Percentiles rank a stretch among this genome's conserved stretches.
Conservation (phyloP, 2,888 invertebrate genomes). For the Andrena minutula region DNA sequence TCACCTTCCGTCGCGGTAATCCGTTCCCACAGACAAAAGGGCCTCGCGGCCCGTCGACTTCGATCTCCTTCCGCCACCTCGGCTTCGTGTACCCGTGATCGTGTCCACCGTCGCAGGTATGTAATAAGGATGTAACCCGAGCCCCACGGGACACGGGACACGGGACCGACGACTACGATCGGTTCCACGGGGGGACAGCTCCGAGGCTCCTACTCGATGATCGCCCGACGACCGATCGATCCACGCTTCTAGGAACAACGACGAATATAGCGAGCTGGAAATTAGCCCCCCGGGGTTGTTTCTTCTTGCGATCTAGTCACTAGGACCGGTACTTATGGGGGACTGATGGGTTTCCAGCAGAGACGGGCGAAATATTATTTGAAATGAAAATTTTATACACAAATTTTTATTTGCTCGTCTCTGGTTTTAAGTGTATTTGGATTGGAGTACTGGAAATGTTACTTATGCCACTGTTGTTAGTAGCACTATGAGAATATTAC, state of each 20-base stretch:
- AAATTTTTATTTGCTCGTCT: too few relatives aligned
- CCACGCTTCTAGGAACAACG: constrained; percentile 59
- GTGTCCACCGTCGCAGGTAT: constrained; percentile 76
- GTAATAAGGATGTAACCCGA: constrained; percentile 84
- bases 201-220: constrained; percentile 33
- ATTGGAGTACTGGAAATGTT: too few relatives aligned
- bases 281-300: constrained; percentile 12
- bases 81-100: constrained; percentile 73
- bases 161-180: constrained; percentile 45
- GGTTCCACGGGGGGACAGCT: constrained; percentile 62
- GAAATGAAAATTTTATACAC: too few relatives aligned
- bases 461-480: too few relatives aligned
- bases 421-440: too few relatives aligned
- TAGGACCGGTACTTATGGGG: too few relatives aligned
- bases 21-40: constrained; percentile 84
- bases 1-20: constrained; percentile 69
- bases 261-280: constrained; percentile 24
- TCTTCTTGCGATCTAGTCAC: constrained; percentile 1
- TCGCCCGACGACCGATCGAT: constrained; percentile 43
- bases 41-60: constrained; percentile 81
- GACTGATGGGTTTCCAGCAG: too few relatives aligned
- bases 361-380: too few relatives aligned
- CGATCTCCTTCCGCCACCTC: constrained; percentile 77
- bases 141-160: constrained; percentile 75
- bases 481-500: too few relatives aligned